Percentiles rank a stretch among this genome's conserved stretches.
Evolutionary conservation across 2,888 invertebrate genomes (phyloP).

Genomic region (Cataglyphis cursor): DNA sequence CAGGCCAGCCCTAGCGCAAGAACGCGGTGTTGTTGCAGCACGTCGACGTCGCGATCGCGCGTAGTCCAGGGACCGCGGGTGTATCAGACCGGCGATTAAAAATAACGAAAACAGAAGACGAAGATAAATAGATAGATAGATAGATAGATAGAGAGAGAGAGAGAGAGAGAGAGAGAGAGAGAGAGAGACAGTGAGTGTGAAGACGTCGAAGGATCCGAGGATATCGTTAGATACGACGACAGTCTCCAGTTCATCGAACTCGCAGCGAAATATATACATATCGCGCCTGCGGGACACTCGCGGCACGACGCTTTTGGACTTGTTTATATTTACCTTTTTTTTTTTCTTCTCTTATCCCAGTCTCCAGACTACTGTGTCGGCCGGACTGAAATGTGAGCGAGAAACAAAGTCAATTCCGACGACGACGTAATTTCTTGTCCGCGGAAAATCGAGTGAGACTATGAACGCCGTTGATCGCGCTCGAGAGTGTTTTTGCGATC

Average conservation of each 20-base stretch:
- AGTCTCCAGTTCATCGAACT: conserved; percentile 48
- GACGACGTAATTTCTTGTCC: neutral
- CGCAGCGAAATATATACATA: conserved; percentile 18
- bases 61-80: conserved; percentile 47
- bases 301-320: conserved; percentile 41
- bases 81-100: conserved; percentile 41
- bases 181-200: neutral
- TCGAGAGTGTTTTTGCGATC: neutral
- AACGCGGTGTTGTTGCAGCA: conserved; percentile 16
- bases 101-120: neutral
- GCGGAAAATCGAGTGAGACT: conserved; percentile 21
- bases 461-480: conserved; percentile 28
- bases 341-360: neutral
- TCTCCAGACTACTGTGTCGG: neutral
- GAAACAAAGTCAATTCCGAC: neutral
- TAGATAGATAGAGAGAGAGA: neutral
- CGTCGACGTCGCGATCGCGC: conserved; percentile 44
- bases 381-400: conserved; percentile 4
- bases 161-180: conserved; percentile 24
- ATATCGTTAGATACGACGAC: conserved; percentile 23
- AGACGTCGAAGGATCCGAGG: conserved; percentile 29
- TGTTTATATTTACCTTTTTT: conserved; percentile 45
- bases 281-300: neutral
- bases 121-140: neutral
- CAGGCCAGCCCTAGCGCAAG: conserved; percentile 40